phyloP scores from a whole-genome alignment of 2,797 vertebrate genomes.

The Sebastes matsubarae region DNA sequence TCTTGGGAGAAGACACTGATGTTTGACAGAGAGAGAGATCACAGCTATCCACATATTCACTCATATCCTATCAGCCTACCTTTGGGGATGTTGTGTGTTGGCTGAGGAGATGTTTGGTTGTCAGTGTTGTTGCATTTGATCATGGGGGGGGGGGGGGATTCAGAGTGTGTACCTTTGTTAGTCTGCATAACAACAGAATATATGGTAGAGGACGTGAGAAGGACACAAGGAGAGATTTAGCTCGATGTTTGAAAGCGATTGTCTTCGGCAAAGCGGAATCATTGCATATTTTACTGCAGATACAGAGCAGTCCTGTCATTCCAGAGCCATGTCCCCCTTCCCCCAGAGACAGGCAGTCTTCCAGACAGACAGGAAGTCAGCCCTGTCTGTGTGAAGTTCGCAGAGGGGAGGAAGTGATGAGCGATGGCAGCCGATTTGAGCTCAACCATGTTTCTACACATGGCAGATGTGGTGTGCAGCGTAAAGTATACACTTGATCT shows the following conservation, averaged over 20 bases:
- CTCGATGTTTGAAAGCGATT: slow-evolving; percentile 22
- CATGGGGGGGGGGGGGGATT: slow-evolving; percentile 12
- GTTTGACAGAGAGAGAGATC: slow-evolving; percentile 69
- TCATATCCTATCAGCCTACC: slow-evolving; percentile 44
- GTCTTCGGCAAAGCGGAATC: slow-evolving; percentile 21
- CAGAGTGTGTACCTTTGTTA: slow-evolving; percentile 24
- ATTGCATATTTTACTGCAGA: slow-evolving; percentile 14
- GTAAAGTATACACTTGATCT: slow-evolving; percentile 55
- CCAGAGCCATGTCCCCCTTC: slow-evolving; percentile 47
- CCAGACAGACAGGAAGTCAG: slow-evolving; percentile 73
- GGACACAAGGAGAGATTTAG: slow-evolving; percentile 25
- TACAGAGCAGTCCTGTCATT: slow-evolving; percentile 54
- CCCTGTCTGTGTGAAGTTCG: slow-evolving; percentile 51
- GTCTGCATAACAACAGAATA: slow-evolving; percentile 39
- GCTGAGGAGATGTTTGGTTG: slow-evolving; percentile 50
- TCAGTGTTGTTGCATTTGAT: slow-evolving; percentile 66
- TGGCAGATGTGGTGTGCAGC: slow-evolving; percentile 44
- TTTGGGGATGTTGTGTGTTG: slow-evolving; percentile 55
- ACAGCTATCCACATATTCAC: slow-evolving; percentile 54
- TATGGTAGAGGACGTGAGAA: slow-evolving; percentile 55
- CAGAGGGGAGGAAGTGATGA: slow-evolving; percentile 62
- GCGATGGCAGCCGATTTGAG: slow-evolving; percentile 66
- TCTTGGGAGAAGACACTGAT: slow-evolving; percentile 60
- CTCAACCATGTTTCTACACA: slow-evolving; percentile 32
- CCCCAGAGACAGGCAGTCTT: slow-evolving; percentile 57